Evolutionary conservation across 2,797 vertebrate species (phyloP), one percentile per base, ranked within the genome.

Genomic region (Catamblyrhynchus diadema): DNA sequence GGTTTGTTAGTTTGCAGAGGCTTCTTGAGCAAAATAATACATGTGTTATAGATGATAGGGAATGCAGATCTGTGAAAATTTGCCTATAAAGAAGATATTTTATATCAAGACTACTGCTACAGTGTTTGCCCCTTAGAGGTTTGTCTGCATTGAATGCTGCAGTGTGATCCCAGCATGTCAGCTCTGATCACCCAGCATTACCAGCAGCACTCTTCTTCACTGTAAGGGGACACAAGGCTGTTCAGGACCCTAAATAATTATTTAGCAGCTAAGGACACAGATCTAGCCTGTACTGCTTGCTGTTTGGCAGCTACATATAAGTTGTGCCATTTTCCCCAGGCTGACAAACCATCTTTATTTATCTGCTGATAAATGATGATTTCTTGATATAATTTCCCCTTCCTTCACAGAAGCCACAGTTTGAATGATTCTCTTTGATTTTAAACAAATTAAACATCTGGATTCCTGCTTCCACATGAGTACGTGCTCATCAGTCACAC

Each of bases 391-490:
- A 56, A 27, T 66, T 94, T 81, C n/a, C 6, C 41, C 69, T 86
- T 88, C 17, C 30, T 95, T 91, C 61, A 30, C 15, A 12, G 19
- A 72, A 62, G 27, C 48, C 14, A 5, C 28, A 39, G 35, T 88
- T 44, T 69, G 47, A 83, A 51, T 56, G 12, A 66, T 88, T 86
- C 24, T 69, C 12, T 81, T 86, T 42, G 19, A 30, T 88, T 90
- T 90, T 39, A 70, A 94, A 70, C 47, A 66, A 86, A 90, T 50
- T 51, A 90, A 81, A 54, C 56, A 59, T 47, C 81, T 86, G 65
- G 41, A 77, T 78, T 86, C 28, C 47, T 91, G 14, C 32, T 62
- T 94, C 42, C 21, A 4, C 13, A 14, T 33, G 32, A 28, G 4
- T 61, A 67, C 42, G 66, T 69, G 39, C 50, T 90, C 42, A 24